A percentile compares a stretch with the other conserved stretches of the same genome.
Evolutionary conservation across 2,888 invertebrate species (phyloP).

Genomic region (Rotaria sp.): DNA sequence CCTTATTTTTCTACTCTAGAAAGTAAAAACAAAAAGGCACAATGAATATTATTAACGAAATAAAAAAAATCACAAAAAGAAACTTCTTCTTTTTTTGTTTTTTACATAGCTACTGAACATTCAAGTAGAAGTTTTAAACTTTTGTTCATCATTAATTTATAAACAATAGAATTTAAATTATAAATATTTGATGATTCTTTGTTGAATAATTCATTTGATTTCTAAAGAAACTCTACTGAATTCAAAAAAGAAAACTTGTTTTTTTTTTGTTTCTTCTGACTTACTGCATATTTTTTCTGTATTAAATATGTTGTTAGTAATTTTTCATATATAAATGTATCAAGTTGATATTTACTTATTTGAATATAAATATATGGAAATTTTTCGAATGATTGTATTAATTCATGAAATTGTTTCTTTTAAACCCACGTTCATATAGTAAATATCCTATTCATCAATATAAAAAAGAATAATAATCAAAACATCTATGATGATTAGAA

Average conservation of each 20-base stretch:
- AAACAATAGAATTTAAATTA: slow-evolving; percentile 43
- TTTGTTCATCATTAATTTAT: neutral
- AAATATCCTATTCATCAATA: slow-evolving; percentile 51
- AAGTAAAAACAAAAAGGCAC: neutral
- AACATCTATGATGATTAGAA: too few relatives aligned
- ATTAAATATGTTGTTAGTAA: slow-evolving; percentile 78
- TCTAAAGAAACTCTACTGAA: slow-evolving; percentile 53
- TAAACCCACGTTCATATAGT: slow-evolving; percentile 40
- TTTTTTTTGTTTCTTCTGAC: slow-evolving; percentile 13
- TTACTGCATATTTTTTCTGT: slow-evolving; percentile 68
- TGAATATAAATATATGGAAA: slow-evolving; percentile 57
- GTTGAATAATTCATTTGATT: slow-evolving; percentile 72
- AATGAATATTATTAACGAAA: neutral
- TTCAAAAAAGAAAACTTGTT: neutral
- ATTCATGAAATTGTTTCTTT: slow-evolving; percentile 56
- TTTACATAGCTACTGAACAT: slow-evolving; percentile 35
- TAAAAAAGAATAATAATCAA: too few relatives aligned
- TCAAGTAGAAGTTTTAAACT: slow-evolving; percentile 56
- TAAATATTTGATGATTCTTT: slow-evolving; percentile 72
- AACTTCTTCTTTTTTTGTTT: neutral
- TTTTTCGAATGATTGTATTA: slow-evolving; percentile 63
- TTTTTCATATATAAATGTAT: slow-evolving; percentile 81
- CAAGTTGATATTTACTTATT: slow-evolving; percentile 63
- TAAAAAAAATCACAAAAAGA: neutral
- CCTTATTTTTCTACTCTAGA: slow-evolving; percentile 50